Evolutionary conservation across 2,797 vertebrate species (phyloP), one percentile per base, ranked within the genome.

Genomic region (Huso huso): DNA sequence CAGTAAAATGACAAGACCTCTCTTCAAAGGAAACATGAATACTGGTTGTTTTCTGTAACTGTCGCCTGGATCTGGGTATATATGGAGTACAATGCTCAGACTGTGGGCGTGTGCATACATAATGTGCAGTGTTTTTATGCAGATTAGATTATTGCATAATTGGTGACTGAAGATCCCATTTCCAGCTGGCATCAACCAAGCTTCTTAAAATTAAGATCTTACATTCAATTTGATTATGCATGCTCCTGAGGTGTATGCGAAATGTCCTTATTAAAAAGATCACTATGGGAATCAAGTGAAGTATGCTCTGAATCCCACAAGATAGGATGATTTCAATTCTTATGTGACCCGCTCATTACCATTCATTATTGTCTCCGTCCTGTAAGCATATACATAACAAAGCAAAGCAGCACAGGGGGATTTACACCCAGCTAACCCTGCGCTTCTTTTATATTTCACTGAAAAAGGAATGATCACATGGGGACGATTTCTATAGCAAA

Each of bases 331-430:
- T 58, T 58, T 13, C 55, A 11, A n/a, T n/a, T 13, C 15, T 13
- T 58, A 8, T 3, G 55, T 13, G 15, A 13, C 55, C 55, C 12
- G 12, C 55, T 58, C 55, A 58, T 58, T 13, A 58, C 12, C 15
- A 58, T 58, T 58, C 12, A 58, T 58, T 58, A 58, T 58, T 15
- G 55, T 58, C 11, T 13, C 12, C 3, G 11, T n/a, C 15, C 10
- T 10, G 15, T 58, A 58, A 58, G 11, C 10, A 58, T 58, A 58
- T 58, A 13, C 55, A 58, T 58, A 58, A 58, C 55, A 58, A 58
- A 58, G 55, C 55, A 58, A 13, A n/a, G 55, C 3, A 13, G 12
- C 55, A 11, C 55, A 5, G 11, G 55, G 55, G 55, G 15, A 58
- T 58, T 58, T 11, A 13, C 15, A 13, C 55, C 55, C 55, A n/a